Base-by-base conservation (phyloP, 2,113 vertebrate species). In the Triplophysa dalaica region DNA sequence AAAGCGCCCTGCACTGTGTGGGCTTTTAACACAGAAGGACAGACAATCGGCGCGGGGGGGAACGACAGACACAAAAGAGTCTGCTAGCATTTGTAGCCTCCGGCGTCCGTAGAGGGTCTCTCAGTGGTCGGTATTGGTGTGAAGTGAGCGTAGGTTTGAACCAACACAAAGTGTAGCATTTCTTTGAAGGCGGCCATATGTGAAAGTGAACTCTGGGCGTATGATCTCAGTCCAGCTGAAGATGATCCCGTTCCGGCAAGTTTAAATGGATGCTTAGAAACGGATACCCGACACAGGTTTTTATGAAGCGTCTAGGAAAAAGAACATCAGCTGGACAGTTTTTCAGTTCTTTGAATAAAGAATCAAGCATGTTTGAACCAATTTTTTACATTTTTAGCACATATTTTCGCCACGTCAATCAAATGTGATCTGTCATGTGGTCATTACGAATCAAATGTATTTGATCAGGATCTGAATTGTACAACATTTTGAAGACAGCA, bases 1-100 rank as follows among this genome's bases (percentile, higher is more conserved):
- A 91, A 91, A 93, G 90, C 88, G 87, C 60, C 61, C 73, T n/a
- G 67, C 92, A 75, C 86, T 85, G 86, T 84, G 90, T 91, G 92
- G 89, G 85, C 92, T 93, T 90, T 89, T 88, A 88, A 87, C 87
- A 85, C 91, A 88, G 92, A 94, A 94, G 91, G 91, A 94, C 87
- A 86, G 85, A 93, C 92, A 91, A 91, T 91, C 90, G 90, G 88
- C 80, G 84, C 79, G 76, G 79, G 73, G 67, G 77, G 87, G 86
- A 85, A 85, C 70, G 85, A 87, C 81, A 85, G 85, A 86, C 84
- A 86, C 77, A 80, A 78, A 87, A 88, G 87, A 86, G 90, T 88
- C 66, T 85, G 87, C 87, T 87, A 86, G 89, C 92, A 91, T 92
- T 64, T 85, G 87, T 87, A 87, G 70, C 83, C 48, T 56, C 64